Evolutionary conservation across 2,797 vertebrate species (phyloP).

Genomic region (Synanceia verrucosa): DNA sequence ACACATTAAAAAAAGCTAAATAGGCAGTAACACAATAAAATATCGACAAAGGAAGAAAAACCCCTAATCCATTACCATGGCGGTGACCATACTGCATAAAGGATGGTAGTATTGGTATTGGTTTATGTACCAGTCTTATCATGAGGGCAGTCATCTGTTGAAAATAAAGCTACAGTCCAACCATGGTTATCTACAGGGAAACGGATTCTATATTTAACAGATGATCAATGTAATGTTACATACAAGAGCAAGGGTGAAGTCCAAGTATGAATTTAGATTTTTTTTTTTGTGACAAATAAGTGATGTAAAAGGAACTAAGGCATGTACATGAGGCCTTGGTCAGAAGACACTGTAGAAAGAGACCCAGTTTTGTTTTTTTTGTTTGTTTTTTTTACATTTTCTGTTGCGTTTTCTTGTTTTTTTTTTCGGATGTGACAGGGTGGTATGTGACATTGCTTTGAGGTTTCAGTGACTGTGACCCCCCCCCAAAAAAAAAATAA

Average conservation of each 20-base stretch:
- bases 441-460: conserved; percentile 65
- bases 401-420: conserved; percentile 40
- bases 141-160: conserved; percentile 67
- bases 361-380: conserved; percentile 70
- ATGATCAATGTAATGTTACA: conserved; percentile 33
- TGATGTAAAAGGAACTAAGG: conserved; percentile 65
- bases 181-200: conserved; percentile 59
- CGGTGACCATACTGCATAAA: conserved; percentile 73
- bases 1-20: conserved; percentile 76
- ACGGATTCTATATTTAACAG: conserved; percentile 36
- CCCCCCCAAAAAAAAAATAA: conserved; percentile 55
- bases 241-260: conserved; percentile 52
- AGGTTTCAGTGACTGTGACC: conserved; percentile 83
- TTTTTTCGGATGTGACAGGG: conserved; percentile 47
- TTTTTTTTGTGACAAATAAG: conserved; percentile 40
- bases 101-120: conserved; percentile 54
- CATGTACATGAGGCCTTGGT: conserved; percentile 85
- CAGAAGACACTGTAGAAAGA: conserved; percentile 89
- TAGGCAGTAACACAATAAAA: conserved; percentile 86
- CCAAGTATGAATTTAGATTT: conserved; percentile 30
- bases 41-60: conserved; percentile 68
- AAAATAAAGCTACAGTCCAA: conserved; percentile 77
- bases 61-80: conserved; percentile 73
- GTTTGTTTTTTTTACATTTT: conserved; percentile 38
- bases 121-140: conserved; percentile 40